Evolutionary conservation across 2,888 invertebrate genomes (phyloP), one percentile per base, ranked within the genome.

Genomic region (Yponomeuta sedellus): DNA sequence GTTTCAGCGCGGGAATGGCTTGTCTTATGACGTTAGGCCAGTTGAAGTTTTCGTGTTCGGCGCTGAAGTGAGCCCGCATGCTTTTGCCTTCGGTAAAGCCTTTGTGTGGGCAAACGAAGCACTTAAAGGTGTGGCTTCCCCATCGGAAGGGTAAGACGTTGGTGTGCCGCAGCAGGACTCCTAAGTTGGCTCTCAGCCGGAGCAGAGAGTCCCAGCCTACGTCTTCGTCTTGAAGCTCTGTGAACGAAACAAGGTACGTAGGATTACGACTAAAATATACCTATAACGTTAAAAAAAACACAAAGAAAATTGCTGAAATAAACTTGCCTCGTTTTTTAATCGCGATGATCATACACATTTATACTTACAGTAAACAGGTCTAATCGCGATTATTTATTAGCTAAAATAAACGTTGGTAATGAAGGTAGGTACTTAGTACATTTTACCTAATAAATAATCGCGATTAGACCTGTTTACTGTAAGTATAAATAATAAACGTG

Each of bases 91-190:
- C 34, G 20, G 28, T 16, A 64, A 70, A 69, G 22, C 63, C 67
- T 12, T 52, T 52, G 12, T 59, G 56, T 25, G 66, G 63, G 65
- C 70, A 70, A 58, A 68, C 69, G 69, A 68, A 70, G 44, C 70
- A 70, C 40, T 67, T 67, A 67, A 67, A 70, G 10, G 66, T 69
- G 59, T 70, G 67, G 44, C 68, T 67, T n/a, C 64, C 65, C 66
- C 67, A 70, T n/a, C 67, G 40, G 66, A 70, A 70, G 11, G 70
- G 70, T 19, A 67, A 59, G 8, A 67, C 66, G 1, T 64, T 61
- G 4, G 70, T 66, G 28, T 64, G 56, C n/a, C 68, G 16, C 6
- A 70, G 65, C 12, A 70, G 56, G 11, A 66, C 25, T 28, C 40
- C 39, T 16, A 66, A 40, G 64, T 66, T 66, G 5, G 16, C 11